Conservation (phyloP, 2,113 vertebrate genomes). For the Xenotilapia longispinis region DNA sequence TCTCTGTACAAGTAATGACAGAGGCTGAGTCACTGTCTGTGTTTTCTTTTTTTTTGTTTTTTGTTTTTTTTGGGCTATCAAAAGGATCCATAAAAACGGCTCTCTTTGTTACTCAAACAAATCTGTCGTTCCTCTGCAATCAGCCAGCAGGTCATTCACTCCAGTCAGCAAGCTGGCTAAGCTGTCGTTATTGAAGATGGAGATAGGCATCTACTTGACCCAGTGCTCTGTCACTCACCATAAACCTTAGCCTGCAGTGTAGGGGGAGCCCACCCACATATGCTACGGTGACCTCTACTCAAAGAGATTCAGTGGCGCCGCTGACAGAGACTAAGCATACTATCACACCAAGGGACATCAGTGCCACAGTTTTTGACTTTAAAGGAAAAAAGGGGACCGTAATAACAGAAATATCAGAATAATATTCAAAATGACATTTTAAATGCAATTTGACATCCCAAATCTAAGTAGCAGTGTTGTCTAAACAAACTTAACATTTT, state of each 20-base stretch:
- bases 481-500: not conserved
- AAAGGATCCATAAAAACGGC: slow-evolving; percentile 18
- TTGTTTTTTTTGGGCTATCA: not conserved
- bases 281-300: slow-evolving; percentile 54
- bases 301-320: slow-evolving; percentile 59
- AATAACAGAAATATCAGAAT: not conserved
- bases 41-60: rapidly evolving
- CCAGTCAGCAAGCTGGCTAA: slow-evolving; percentile 25
- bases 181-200: slow-evolving; percentile 40
- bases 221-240: slow-evolving; percentile 63
- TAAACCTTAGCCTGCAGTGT: slow-evolving; percentile 61
- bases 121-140: slow-evolving; percentile 18
- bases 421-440: not conserved
- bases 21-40: not conserved
- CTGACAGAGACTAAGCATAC: slow-evolving; percentile 69
- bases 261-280: slow-evolving; percentile 68
- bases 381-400: not conserved
- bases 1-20: not conserved
- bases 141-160: slow-evolving; percentile 45
- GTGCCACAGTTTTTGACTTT: slow-evolving; percentile 5
- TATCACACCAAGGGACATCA: slow-evolving; percentile 51
- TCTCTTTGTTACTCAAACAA: slow-evolving; percentile 28
- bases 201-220: slow-evolving; percentile 69
- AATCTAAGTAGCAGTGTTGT: not conserved
- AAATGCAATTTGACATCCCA: not conserved